These are phyloP conservation scores for Lepus europaeus DNA, from an alignment of 2,113 vertebrate genomes.

Conservation along the genomic window DNA sequence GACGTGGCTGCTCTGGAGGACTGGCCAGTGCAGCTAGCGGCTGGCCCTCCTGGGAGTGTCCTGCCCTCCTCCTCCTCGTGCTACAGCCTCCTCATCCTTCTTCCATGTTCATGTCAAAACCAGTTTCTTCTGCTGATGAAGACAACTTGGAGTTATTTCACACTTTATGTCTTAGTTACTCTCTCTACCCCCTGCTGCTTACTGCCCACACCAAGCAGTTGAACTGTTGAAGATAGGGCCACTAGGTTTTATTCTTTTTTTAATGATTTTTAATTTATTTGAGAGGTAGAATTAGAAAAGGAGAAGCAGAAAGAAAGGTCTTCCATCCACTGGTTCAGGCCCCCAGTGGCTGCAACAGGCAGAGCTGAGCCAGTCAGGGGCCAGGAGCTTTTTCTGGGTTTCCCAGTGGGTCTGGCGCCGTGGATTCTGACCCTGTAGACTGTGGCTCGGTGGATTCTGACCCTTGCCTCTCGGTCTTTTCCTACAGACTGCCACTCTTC, in stretches of 20 bases:
- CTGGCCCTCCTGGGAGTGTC: not conserved
- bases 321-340: too few relatives aligned
- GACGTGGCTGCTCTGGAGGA: not conserved
- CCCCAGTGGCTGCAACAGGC: too few relatives aligned
- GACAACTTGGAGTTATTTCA: not conserved
- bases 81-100: not conserved
- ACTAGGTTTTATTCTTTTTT: not conserved
- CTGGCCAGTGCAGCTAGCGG: not conserved
- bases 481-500: conserved; percentile 95
- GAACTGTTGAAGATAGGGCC: not conserved
- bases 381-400: too few relatives aligned
- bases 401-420: too few relatives aligned
- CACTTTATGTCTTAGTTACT: not conserved
- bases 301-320: too few relatives aligned
- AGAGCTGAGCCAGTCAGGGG: too few relatives aligned
- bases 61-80: not conserved
- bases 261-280: too few relatives aligned
- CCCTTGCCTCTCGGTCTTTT: not conserved
- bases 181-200: not conserved
- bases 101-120: conserved; percentile 6
- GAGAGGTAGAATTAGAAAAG: too few relatives aligned
- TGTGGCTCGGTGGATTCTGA: conserved; percentile 38
- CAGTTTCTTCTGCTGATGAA: not conserved
- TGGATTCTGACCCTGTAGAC: too few relatives aligned
- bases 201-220: not conserved